phyloP scores from a whole-genome alignment of 2,888 invertebrate genomes.

The Andrena haemorrhoa region DNA sequence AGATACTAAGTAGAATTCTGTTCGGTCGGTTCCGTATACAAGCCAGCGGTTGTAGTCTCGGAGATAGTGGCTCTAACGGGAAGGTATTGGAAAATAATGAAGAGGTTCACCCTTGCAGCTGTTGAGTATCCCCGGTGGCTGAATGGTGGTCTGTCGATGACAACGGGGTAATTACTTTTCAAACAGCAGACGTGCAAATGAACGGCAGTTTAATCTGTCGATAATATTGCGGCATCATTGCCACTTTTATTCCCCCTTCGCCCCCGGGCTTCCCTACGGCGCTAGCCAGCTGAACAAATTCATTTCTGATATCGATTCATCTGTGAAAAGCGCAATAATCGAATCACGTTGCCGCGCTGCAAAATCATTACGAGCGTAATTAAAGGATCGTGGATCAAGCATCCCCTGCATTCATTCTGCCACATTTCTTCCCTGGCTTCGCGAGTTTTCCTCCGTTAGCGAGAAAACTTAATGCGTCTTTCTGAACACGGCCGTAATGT shows the following conservation, averaged over 20 bases:
- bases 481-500: neutral
- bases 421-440: neutral
- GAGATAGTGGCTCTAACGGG: constrained; percentile 61
- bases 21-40: constrained; percentile 37
- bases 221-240: constrained; percentile 68
- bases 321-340: constrained; percentile 9
- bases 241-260: constrained; percentile 55
- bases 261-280: constrained; percentile 3
- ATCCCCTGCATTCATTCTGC: neutral
- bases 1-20: constrained; percentile 22
- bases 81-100: constrained; percentile 77
- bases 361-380: neutral
- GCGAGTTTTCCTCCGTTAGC: no score
- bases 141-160: constrained; percentile 79
- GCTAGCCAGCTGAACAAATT: constrained; percentile 12
- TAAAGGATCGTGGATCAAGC: neutral
- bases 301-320: constrained; percentile 33
- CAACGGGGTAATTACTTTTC: constrained; percentile 83
- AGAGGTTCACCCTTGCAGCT: constrained; percentile 72
- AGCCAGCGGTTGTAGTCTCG: constrained; percentile 35
- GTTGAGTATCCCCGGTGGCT: constrained; percentile 68
- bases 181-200: constrained; percentile 79
- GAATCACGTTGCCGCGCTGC: neutral
- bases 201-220: constrained; percentile 77
- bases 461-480: neutral